Percentiles rank a stretch among this genome's conserved stretches.
phyloP scores from a whole-genome alignment of 2,888 invertebrate genomes.

The Aphrophora alni region DNA sequence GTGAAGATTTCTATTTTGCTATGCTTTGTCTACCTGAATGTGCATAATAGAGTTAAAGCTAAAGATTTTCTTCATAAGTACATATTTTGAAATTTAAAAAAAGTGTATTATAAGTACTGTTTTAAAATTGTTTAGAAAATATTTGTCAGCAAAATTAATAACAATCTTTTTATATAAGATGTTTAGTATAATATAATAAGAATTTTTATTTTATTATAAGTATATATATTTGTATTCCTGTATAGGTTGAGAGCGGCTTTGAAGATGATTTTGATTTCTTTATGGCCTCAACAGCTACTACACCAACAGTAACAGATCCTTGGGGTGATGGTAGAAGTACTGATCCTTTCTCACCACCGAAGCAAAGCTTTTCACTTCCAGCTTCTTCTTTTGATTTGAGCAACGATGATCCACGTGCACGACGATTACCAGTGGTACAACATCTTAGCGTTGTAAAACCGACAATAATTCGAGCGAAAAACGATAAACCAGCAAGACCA shows the following conservation, averaged over 20 bases:
- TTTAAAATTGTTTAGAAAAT: too few relatives aligned
- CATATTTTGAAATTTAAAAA: too few relatives aligned
- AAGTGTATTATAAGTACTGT: too few relatives aligned
- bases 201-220: too few relatives aligned
- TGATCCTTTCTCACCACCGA: neutral
- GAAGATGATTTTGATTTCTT: constrained; percentile 83
- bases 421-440: neutral
- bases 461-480: constrained; percentile 73
- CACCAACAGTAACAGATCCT: constrained; percentile 45
- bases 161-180: too few relatives aligned
- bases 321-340: constrained; percentile 38
- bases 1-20: too few relatives aligned
- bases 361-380: constrained; percentile 24
- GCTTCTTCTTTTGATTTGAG: constrained; percentile 42
- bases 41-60: too few relatives aligned
- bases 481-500: constrained; percentile 63
- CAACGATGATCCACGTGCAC: constrained; percentile 40
- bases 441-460: constrained; percentile 57
- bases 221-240: neutral
- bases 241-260: constrained; percentile 77
- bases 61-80: too few relatives aligned
- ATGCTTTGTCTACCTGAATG: too few relatives aligned
- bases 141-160: too few relatives aligned
- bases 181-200: too few relatives aligned
- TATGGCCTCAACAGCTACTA: constrained; percentile 55